phyloP scores from a whole-genome alignment of 2,888 invertebrate species.

The Lycocerus yunnanus region DNA sequence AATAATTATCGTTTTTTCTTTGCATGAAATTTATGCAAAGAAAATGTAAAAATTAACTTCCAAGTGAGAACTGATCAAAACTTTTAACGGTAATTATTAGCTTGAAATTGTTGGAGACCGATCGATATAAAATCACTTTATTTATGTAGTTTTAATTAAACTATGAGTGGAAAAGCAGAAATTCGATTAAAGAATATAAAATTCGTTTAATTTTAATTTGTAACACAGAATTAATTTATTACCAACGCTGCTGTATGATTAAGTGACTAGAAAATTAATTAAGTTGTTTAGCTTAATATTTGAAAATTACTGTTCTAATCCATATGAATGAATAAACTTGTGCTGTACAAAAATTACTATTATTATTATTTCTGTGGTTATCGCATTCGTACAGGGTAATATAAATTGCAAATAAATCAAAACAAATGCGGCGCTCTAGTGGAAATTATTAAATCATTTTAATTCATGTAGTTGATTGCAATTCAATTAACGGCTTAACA shows the following conservation, averaged over 20 bases:
- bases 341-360: neutral
- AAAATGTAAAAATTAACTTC: neutral
- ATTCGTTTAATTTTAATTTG: neutral
- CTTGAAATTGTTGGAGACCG: neutral
- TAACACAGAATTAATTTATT: neutral
- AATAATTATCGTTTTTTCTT: neutral
- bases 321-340: neutral
- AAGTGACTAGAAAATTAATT: neutral
- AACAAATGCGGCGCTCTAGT: neutral
- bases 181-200: neutral
- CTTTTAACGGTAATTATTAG: neutral
- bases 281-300: neutral
- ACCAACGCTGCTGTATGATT: neutral
- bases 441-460: neutral
- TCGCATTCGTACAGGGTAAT: neutral
- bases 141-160: neutral
- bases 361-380: neutral
- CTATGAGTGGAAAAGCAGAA: neutral
- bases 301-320: neutral
- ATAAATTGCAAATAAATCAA: neutral
- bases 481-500: neutral
- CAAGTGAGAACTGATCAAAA: neutral
- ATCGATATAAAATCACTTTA: neutral
- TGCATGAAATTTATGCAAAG: neutral
- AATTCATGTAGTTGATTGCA: neutral